Evolutionary conservation across 2,888 invertebrate genomes (phyloP), one percentile per base, ranked within the genome.

Genomic region (Mechanitis mazaeus): DNA sequence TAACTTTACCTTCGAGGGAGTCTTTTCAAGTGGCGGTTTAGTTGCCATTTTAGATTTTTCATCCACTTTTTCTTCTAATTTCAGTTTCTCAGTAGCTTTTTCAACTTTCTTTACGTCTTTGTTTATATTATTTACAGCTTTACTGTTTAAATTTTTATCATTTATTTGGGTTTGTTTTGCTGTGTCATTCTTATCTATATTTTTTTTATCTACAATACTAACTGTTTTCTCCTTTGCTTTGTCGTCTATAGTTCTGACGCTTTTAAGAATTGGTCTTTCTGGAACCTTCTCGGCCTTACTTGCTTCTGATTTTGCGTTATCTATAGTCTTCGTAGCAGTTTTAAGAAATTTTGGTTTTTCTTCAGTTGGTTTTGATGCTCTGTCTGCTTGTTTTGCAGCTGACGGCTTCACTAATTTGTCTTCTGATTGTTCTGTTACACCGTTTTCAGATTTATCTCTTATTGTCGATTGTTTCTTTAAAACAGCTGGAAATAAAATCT

Each of bases 401-500:
- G 90, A 86, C 31, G 89, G 88, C 59, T 88, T 90, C 0, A 88
- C 78, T 45, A 85, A 75, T 67, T 84, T 89, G 62, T 87, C 89
- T 76, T 89, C 87, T 50, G 76, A 74, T 1, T 82, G 74, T 59
- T 81, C 80, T 20, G 82, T 70, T 2, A 79, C 76, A 47, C 87
- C 88, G 71, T 89, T 88, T 78, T 85, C 84, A 59, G 79, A 11
- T 73, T 85, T 88, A 28, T 87, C 88, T 72, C 78, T 85, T 63
- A 90, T 76, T n/a, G 90, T 88, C 0, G 88, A 59, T 69, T 91
- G 90, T 64, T 91, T 90, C 68, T 86, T 90, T 59, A 90, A 73
- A 45, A 78, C 80, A 54, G 90, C 91, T 90, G 84, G 58, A 64
- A 64, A 12, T 6, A 59, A 20, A 20, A 20, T 20, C 20, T 20